A percentile compares a stretch with the other conserved stretches of the same genome.
phyloP scores from a whole-genome alignment of 2,797 vertebrate species.

The Dipus sagitta region DNA sequence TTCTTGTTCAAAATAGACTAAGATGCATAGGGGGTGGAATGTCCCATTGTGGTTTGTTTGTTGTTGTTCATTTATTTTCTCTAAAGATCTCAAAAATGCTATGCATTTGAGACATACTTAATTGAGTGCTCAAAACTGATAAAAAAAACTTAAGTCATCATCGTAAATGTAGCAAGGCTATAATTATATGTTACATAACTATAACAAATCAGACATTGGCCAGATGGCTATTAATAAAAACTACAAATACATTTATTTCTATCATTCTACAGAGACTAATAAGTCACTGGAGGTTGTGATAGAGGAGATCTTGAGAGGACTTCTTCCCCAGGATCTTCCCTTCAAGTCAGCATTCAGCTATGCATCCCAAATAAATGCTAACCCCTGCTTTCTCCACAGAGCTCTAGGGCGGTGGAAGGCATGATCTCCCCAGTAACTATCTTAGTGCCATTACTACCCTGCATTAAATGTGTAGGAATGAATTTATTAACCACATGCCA shows the following conservation, averaged over 20 bases:
- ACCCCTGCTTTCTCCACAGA: background rate
- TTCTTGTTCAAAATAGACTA: background rate
- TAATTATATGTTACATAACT: background rate
- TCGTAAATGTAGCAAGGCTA: background rate
- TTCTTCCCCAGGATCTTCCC: background rate
- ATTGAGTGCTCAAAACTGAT: background rate
- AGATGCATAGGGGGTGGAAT: background rate
- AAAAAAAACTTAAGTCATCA: background rate
- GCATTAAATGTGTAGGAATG: background rate
- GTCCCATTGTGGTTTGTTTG: background rate
- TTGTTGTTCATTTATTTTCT: background rate
- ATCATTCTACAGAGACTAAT: slow-evolving; percentile 13
- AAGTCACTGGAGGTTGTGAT: background rate
- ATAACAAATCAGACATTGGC: background rate
- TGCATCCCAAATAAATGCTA: background rate
- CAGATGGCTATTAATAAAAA: slow-evolving; percentile 48
- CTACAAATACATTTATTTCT: slow-evolving; percentile 27
- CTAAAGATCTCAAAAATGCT: background rate
- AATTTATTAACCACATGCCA: slow-evolving; percentile 36
- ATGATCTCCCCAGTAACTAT: background rate
- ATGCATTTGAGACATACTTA: background rate
- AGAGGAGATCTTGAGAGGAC: background rate
- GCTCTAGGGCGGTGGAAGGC: background rate
- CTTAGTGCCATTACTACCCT: background rate
- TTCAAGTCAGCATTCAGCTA: slow-evolving; percentile 1